Base-by-base conservation (phyloP, 1,140 invertebrate species). In the Brachionus angularis region DNA sequence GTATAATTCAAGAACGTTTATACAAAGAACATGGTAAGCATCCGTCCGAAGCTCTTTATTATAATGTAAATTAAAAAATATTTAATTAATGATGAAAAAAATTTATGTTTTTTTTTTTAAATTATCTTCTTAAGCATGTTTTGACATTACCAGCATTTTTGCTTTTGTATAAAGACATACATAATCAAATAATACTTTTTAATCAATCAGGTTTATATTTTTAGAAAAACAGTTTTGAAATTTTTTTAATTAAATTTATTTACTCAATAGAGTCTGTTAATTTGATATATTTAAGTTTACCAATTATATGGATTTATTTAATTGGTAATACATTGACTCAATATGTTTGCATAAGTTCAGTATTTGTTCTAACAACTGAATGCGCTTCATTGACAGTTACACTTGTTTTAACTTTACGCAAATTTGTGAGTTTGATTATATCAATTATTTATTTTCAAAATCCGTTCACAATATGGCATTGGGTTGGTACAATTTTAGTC, bases 401-500 rank as follows among this genome's bases (percentile, higher is more conserved):
- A 0, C 82, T 98, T 69, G 91, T 98, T 2, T 88, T 98, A 12
- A 98, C 96, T 1, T 79, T 98, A 50, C 84, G 96, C 33, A 98
- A 98, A 81, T 98, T 98, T 78, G 83, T 92, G 5, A 96, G 93
- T 8, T 82, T 98, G 44, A 80, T 98, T 16, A 89, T 98, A 78
- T 98, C 95, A 1, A 96, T 98, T 75, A 76, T 92, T 36, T 98
- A 96, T 78, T 98, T 98, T 79, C 83, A 88, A 73, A 98, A 98
- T 84, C 87, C 89, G 2, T 98, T 98, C 77, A 97, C 93, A 0
- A 3, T 88, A 0, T 85, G 85, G 49, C 96, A 98, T 79, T 98
- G 95, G 93, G 76, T 91, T 46, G 95, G 94, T 23, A 93, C 95
- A 0, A 71, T 86, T 5, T 80, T 94, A 36, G 94, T 98, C 0